These are phyloP conservation scores for Drosophila anceps DNA, from an alignment of 2,888 invertebrate genomes.

Conservation along the genomic window DNA sequence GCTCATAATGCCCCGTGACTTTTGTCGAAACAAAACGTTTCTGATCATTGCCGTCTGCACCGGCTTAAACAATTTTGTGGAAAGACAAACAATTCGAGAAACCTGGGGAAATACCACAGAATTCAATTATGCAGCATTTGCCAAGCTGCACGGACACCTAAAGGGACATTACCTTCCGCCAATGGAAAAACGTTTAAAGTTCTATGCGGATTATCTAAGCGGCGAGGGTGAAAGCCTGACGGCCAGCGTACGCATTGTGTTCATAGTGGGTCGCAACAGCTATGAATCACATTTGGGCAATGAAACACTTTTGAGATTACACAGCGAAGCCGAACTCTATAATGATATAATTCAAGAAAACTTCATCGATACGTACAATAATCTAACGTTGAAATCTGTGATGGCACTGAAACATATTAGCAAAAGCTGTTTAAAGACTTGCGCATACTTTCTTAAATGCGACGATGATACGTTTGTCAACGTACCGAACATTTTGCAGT, in stretches of 20 bases:
- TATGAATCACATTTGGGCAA: slow-evolving; percentile 83
- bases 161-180: slow-evolving; percentile 80
- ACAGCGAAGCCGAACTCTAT: slow-evolving; percentile 89
- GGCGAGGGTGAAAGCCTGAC: slow-evolving; percentile 39
- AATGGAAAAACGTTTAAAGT: slow-evolving; percentile 65
- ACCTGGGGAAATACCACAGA: slow-evolving; percentile 85
- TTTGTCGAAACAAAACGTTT: slow-evolving; percentile 87
- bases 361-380: slow-evolving; percentile 94
- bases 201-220: slow-evolving; percentile 76
- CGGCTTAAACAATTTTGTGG: slow-evolving; percentile 89
- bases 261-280: slow-evolving; percentile 81
- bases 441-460: slow-evolving; percentile 91
- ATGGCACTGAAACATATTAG: slow-evolving; percentile 94
- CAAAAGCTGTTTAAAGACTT: slow-evolving; percentile 87
- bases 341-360: slow-evolving; percentile 93
- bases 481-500: slow-evolving; percentile 88
- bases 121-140: slow-evolving; percentile 84
- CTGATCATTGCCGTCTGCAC: slow-evolving; percentile 92
- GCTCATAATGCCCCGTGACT: slow-evolving; percentile 87
- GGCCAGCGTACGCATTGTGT: slow-evolving; percentile 78
- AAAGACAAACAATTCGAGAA: slow-evolving; percentile 86
- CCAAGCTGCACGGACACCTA: slow-evolving; percentile 80
- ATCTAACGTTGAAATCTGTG: slow-evolving; percentile 93
- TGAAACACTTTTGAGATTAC: slow-evolving; percentile 88
- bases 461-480: slow-evolving; percentile 96